Conservation (phyloP, 2,888 invertebrate genomes). For the Euclidia mi region DNA sequence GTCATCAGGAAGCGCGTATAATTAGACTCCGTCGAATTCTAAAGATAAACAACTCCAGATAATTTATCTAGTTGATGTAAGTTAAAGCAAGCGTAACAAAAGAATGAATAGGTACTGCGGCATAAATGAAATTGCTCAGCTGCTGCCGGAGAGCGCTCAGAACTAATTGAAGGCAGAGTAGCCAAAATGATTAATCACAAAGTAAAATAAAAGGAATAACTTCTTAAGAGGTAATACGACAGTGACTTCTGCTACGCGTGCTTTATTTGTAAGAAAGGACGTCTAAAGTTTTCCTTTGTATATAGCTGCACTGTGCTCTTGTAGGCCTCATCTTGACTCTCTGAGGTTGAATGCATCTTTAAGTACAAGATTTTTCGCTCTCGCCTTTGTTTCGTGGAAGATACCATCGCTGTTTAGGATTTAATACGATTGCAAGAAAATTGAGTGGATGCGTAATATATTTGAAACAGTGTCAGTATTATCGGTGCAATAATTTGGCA, state of each 20-base stretch:
- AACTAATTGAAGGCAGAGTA: conserved; percentile 64
- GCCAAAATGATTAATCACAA: conserved; percentile 75
- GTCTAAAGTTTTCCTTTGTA: conserved; percentile 53
- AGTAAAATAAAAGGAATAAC: conserved; percentile 65
- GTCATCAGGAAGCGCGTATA: neutral
- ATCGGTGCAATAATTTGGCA: conserved; percentile 28
- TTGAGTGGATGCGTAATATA: conserved; percentile 11
- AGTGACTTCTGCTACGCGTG: conserved; percentile 37
- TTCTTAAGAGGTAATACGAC: conserved; percentile 50
- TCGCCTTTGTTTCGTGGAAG: conserved; percentile 25
- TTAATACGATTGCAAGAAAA: conserved; percentile 3
- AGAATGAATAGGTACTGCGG: conserved; percentile 62
- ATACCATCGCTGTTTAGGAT: conserved; percentile 11
- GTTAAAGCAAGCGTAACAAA: conserved; percentile 63
- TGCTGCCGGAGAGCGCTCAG: conserved; percentile 61
- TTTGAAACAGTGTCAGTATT: conserved; percentile 2
- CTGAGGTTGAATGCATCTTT: conserved; percentile 48
- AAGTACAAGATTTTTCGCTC: conserved; percentile 31
- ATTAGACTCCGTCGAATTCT: conserved; percentile 25
- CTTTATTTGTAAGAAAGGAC: conserved; percentile 36
- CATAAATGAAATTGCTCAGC: conserved; percentile 75
- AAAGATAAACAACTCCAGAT: conserved; percentile 43
- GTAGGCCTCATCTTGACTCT: conserved; percentile 50
- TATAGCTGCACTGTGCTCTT: conserved; percentile 33
- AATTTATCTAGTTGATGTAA: conserved; percentile 66